phyloP scores from a whole-genome alignment of 2,888 invertebrate genomes.

The Nineta flava region DNA sequence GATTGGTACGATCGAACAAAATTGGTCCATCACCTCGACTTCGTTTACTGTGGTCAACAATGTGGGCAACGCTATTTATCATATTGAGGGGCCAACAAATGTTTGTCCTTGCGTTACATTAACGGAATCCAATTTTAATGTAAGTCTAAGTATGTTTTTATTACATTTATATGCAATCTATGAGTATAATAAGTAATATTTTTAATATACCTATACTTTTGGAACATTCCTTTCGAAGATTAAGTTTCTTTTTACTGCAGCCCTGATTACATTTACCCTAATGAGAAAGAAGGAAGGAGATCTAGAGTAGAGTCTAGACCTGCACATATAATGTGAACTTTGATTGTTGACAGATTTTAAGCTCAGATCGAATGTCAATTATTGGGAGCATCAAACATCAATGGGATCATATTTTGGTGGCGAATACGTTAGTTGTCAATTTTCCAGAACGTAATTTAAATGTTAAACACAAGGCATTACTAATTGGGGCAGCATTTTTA shows the following conservation, averaged over 20 bases:
- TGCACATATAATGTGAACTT: no score
- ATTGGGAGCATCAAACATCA: constrained; percentile 53
- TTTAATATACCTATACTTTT: no score
- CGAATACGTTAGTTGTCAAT: constrained; percentile 57
- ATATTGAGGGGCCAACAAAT: constrained; percentile 55
- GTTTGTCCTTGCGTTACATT: constrained; percentile 39
- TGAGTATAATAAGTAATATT: constrained; percentile 7
- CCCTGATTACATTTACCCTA: no score
- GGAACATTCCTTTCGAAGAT: no score
- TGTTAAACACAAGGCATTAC: constrained; percentile 59
- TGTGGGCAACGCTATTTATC: constrained; percentile 42
- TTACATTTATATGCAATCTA: neutral
- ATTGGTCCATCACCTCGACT: constrained; percentile 47
- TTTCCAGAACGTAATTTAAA: constrained; percentile 56
- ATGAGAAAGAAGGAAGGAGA: no score
- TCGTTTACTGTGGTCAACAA: constrained; percentile 53
- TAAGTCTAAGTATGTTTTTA: constrained; percentile 22
- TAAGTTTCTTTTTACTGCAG: no score
- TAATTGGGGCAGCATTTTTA: constrained; percentile 68
- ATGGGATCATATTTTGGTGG: constrained; percentile 50
- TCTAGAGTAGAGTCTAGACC: no score
- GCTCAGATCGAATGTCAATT: constrained; percentile 40
- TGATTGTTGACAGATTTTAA: constrained; percentile 29
- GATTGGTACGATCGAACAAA: constrained; percentile 53
- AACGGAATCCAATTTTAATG: constrained; percentile 41